Evolutionary conservation across 1,140 invertebrate species (phyloP), one percentile per base, ranked within the genome.

Genomic region (Leptinotarsa lineolata): DNA sequence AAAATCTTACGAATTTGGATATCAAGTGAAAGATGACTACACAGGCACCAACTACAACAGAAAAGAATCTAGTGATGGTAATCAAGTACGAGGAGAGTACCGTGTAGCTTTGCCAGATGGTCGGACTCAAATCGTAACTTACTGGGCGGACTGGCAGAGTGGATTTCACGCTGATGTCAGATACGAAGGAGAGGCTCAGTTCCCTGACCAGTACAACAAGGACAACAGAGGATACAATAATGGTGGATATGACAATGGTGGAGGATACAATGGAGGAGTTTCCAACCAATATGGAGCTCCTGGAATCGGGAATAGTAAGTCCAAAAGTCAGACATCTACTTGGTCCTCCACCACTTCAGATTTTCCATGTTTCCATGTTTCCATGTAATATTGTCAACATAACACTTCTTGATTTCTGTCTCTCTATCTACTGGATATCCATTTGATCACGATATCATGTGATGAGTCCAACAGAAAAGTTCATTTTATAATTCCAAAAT

Each of bases 131-230:
- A 88, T 90, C 13, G 92, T 94, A 15, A 91, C 90, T 4, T 94
- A 94, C 83, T 92, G 90, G 60, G 92, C 93, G 0, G 92, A 94
- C 78, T 92, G 91, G 89, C 88, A 90, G 80, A 92, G 89, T 8
- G 92, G 92, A 11, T 94, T 92, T 85, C 91, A 93, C 81, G 92
- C 92, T n/a, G 91, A 93, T 73, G 92, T 94, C 3, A 88, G 90
- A 74, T 94, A 93, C 80, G 91, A 92, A 79, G 92, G 92, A 4
- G 88, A 91, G 73, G 90, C 91, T 0, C 86, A 85, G 21, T 92
- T 90, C 76, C 90, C 90, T 0, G 88, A 91, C 0, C 77, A 79
- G 46, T 80, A 82, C 73, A 78, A 80, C 44, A 77, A 74, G 24
- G 73, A 39, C 8, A 39, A 39, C 58, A 70, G 65, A 18, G 64